phyloP scores from a whole-genome alignment of 2,888 invertebrate species.

The Matsumyia berberina region DNA sequence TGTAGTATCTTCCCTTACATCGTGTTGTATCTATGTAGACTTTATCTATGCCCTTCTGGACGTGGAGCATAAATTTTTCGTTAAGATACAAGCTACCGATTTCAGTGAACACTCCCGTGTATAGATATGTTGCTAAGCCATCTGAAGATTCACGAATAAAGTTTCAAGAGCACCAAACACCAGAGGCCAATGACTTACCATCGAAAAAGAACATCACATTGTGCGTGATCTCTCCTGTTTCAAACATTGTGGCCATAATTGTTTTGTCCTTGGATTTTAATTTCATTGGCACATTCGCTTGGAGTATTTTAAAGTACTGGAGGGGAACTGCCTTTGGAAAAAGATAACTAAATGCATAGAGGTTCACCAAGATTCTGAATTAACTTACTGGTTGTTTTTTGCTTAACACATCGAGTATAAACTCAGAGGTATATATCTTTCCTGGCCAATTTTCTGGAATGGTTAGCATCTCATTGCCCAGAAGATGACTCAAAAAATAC shows the following conservation, averaged over 20 bases:
- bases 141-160: slow-evolving; percentile 18
- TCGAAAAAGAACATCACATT: slow-evolving; percentile 66
- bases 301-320: slow-evolving; percentile 31
- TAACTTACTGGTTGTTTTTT: slow-evolving; percentile 55
- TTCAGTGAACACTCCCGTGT: slow-evolving; percentile 57
- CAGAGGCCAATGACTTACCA: slow-evolving; percentile 17
- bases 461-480: slow-evolving; percentile 44
- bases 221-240: slow-evolving; percentile 42
- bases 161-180: background rate
- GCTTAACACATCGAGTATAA: slow-evolving; percentile 53
- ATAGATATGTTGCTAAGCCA: slow-evolving; percentile 36
- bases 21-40: slow-evolving; percentile 50
- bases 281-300: slow-evolving; percentile 52
- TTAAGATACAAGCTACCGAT: slow-evolving; percentile 25
- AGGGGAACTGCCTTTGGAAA: slow-evolving; percentile 11
- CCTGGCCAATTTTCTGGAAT: slow-evolving; percentile 57
- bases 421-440: slow-evolving; percentile 59
- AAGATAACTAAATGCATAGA: background rate
- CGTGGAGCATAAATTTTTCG: slow-evolving; percentile 32
- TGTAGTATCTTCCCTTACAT: slow-evolving; percentile 38
- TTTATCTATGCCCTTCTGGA: slow-evolving; percentile 45
- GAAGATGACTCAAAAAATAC: slow-evolving; percentile 60
- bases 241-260: slow-evolving; percentile 65
- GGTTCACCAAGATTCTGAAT: background rate
- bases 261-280: slow-evolving; percentile 51